phyloP scores from a whole-genome alignment of 2,888 invertebrate genomes.

The Euspilapteryx auroguttella region DNA sequence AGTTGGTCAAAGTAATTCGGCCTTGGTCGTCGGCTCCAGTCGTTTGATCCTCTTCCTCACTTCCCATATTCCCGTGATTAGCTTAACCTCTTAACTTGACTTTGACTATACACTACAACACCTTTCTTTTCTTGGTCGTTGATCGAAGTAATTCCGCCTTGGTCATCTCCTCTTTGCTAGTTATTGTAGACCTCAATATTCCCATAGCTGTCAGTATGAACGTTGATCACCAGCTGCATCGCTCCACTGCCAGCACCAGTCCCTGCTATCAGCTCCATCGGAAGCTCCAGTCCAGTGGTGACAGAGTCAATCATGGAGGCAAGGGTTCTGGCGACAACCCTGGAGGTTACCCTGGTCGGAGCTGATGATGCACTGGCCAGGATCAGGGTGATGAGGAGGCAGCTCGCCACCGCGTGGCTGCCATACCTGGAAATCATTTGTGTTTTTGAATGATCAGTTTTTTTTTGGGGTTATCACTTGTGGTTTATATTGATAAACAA shows the following conservation, averaged over 20 bases:
- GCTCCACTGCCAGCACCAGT: slow-evolving; percentile 28
- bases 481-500: no score
- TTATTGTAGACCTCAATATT: slow-evolving; percentile 44
- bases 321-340: slow-evolving; percentile 16
- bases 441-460: no score
- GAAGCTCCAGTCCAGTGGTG: slow-evolving; percentile 41
- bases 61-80: no score
- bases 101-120: no score
- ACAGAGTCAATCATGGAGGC: slow-evolving; percentile 22
- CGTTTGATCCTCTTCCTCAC: no score
- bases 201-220: slow-evolving; percentile 41
- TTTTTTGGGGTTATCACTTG: no score
- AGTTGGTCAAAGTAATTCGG: no score
- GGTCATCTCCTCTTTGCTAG: slow-evolving; percentile 15
- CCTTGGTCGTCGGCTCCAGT: no score
- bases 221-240: slow-evolving; percentile 39
- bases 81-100: no score
- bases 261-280: slow-evolving; percentile 28
- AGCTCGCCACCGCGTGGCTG: slow-evolving; percentile 15
- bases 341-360: slow-evolving; percentile 16
- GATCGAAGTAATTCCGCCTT: no score
- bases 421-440: slow-evolving; percentile 22
- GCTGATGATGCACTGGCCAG: slow-evolving; percentile 18
- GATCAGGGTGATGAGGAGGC: slow-evolving; percentile 14
- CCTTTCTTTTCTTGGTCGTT: no score